Conservation (phyloP, 2,113 vertebrate genomes). For the Rafetus swinhoei region DNA sequence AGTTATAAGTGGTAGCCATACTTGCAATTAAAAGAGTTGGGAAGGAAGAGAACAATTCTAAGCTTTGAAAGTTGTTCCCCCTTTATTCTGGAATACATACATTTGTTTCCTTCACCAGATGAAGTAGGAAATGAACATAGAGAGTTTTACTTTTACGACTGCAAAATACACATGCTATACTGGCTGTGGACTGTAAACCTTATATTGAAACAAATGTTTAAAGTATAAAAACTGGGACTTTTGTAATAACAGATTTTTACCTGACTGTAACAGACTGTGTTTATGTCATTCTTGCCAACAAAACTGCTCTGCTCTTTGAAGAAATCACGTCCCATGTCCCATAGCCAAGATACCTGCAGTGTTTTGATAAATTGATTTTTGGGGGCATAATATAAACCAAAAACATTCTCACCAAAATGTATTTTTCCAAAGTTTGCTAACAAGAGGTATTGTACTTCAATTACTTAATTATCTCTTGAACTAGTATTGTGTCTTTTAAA, state of each 20-base stretch:
- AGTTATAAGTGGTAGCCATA: not conserved
- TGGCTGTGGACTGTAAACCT: not conserved
- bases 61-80: not conserved
- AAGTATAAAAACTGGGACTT: not conserved
- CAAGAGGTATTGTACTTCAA: not conserved
- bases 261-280: not conserved
- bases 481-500: not conserved
- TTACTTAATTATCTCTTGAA: not conserved
- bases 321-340: not conserved
- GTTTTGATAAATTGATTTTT: not conserved
- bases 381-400: not conserved
- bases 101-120: not conserved
- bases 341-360: too few relatives aligned
- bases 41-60: not conserved
- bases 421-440: not conserved
- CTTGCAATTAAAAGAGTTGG: not conserved
- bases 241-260: not conserved
- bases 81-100: not conserved
- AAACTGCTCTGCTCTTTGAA: not conserved
- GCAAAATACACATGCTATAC: not conserved
- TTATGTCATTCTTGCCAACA: not conserved
- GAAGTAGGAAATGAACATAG: not conserved
- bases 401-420: not conserved
- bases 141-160: not conserved
- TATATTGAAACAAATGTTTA: not conserved